Percentiles rank a stretch among this genome's conserved stretches.
phyloP scores from a whole-genome alignment of 2,888 invertebrate species.

The Osmoderma eremita region DNA sequence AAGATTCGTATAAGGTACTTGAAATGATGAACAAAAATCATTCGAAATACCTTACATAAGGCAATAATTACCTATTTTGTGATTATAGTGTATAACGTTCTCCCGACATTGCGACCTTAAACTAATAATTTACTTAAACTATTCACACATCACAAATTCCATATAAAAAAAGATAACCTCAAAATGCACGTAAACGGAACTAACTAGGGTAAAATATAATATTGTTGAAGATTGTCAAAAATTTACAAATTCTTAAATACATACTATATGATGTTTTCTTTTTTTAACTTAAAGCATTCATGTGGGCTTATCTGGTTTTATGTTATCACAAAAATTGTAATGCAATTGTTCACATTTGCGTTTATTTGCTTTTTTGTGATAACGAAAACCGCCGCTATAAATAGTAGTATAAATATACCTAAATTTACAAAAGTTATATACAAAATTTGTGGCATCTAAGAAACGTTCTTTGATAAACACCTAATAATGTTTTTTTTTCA shows the following conservation, averaged over 20 bases:
- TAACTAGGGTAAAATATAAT: constrained; percentile 35
- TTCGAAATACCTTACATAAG: constrained; percentile 49
- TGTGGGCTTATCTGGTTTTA: constrained; percentile 23
- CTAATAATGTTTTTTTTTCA: constrained; percentile 5
- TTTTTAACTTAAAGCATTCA: constrained; percentile 44
- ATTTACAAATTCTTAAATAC: constrained; percentile 46
- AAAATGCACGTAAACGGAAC: constrained; percentile 42
- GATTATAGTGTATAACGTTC: constrained; percentile 32
- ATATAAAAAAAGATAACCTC: constrained; percentile 32
- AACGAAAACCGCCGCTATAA: constrained; percentile 32
- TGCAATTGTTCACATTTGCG: not conserved
- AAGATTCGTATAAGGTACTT: constrained; percentile 46
- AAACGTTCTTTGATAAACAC: constrained; percentile 24
- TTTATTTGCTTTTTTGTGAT: constrained; percentile 1
- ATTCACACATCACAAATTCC: constrained; percentile 49
- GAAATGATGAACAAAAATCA: constrained; percentile 46
- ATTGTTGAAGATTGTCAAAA: constrained; percentile 36
- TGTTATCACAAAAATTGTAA: constrained; percentile 12
- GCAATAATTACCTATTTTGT: constrained; percentile 44
- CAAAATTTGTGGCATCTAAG: constrained; percentile 35
- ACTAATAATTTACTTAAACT: constrained; percentile 43
- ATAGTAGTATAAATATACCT: constrained; percentile 40
- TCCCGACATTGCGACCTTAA: constrained; percentile 33
- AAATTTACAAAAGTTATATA: constrained; percentile 39
- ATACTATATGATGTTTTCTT: constrained; percentile 43